A percentile compares a stretch with the other conserved stretches of the same genome.
Evolutionary conservation across 1,140 invertebrate species (phyloP).

Genomic region (Halesus radiatus): DNA sequence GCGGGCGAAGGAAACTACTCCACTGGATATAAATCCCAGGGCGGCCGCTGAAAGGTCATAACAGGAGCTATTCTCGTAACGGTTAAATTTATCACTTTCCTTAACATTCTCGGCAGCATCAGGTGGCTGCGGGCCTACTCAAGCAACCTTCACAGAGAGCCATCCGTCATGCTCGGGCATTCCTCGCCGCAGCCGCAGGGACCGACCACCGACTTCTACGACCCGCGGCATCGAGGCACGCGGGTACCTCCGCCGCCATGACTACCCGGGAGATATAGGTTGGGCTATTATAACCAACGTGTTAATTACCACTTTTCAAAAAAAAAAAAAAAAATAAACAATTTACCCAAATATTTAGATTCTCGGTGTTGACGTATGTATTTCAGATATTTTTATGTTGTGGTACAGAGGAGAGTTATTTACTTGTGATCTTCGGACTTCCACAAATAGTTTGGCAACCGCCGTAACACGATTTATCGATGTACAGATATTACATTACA

Average conservation of each 20-base stretch:
- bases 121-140: not conserved
- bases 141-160: not conserved
- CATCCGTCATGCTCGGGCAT: not conserved
- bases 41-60: conserved; percentile 33
- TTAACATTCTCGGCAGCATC: conserved; percentile 26
- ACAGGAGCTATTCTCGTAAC: conserved; percentile 20
- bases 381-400: too few species aligned
- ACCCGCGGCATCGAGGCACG: not conserved
- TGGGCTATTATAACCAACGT: too few species aligned
- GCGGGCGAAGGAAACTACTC: conserved; percentile 1
- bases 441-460: too few species aligned
- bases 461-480: too few species aligned
- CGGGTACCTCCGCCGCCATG: too few species aligned
- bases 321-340: too few species aligned
- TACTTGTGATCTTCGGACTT: too few species aligned
- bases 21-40: conserved; percentile 14
- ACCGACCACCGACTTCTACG: not conserved
- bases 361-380: too few species aligned
- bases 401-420: too few species aligned
- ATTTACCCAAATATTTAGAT: too few species aligned
- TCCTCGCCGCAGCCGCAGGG: not conserved
- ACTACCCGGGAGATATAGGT: not conserved
- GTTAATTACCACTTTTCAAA: too few species aligned
- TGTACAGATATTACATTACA: too few species aligned
- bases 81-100: conserved; percentile 39